Evolutionary conservation across 2,888 invertebrate species (phyloP), one percentile per base, ranked within the genome.

Genomic region (Gerris lacustris): DNA sequence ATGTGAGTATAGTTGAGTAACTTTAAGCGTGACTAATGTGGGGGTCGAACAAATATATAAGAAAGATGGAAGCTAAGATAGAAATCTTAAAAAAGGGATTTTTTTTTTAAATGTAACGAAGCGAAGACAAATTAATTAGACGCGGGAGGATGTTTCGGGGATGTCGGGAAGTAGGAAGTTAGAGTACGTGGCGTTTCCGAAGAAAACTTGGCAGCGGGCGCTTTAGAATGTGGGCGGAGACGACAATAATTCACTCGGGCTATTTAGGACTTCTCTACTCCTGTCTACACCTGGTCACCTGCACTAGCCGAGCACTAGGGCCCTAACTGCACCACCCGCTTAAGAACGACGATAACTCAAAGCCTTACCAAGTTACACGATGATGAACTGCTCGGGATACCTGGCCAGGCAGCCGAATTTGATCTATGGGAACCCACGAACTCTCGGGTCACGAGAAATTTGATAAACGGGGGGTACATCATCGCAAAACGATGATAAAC

Each of bases 101-200:
- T 11, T 55, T 9, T 55, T 55, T 55, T 55, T 47, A 6, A 55
- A 11, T 55, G 55, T 55, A 55, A 11, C 55, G 9, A 55, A 55
- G 55, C 15, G 55, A 11, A 55, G 55, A 55, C 55, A 55, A 55
- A 55, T 55, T 55, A 55, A 55, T 55, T 55, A 55, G 55, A 55
- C 15, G 11, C 55, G 31, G 31, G 31, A 31, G 31, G 31, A 31
- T 31, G 31, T 31, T 31, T 31, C 31, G 31, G 31, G 31, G 31
- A 2, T 31, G 31, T 31, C 31, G 31, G 31, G 15, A 55, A 55
- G 15, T 11, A 55, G 55, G 55, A 55, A 55, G 15, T 55, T 55
- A 55, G 15, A 15, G 55, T 55, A 11, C 15, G 9, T 55, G 55
- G 55, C 15, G 9, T 55, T 11, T 9, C 55, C 15, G 11, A 55